These are phyloP conservation scores for Nectonema munidae DNA, from an alignment of 2,888 invertebrate species.

Conservation along the genomic window DNA sequence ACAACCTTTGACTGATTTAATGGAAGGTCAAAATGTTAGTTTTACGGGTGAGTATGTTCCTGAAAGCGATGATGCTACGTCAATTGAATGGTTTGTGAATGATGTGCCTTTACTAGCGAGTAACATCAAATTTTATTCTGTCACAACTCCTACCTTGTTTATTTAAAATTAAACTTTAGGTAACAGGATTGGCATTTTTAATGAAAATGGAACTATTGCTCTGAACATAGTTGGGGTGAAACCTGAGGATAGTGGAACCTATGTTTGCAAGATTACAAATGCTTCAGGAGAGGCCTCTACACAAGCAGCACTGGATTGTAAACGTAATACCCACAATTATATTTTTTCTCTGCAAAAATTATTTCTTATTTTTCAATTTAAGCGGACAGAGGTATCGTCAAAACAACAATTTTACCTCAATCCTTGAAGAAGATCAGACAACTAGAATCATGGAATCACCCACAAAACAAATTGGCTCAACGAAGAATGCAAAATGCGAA, in stretches of 20 bases:
- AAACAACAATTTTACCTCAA: not conserved
- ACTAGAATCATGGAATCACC: constrained; percentile 8
- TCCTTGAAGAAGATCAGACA: constrained; percentile 7
- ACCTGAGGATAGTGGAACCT: constrained; percentile 7
- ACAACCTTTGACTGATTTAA: not conserved
- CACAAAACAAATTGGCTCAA: constrained; percentile 10
- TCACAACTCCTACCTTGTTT: not conserved
- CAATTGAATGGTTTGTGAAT: constrained; percentile 9
- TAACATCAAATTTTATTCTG: not conserved
- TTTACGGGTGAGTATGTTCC: not conserved
- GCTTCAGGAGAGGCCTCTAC: not conserved
- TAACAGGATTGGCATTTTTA: not conserved
- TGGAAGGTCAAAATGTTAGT: constrained; percentile 8
- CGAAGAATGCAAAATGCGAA: constrained; percentile 6
- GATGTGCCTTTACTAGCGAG: constrained; percentile 1
- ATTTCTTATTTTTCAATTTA: too few relatives aligned
- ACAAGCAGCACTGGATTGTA: constrained; percentile 1
- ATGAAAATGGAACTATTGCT: not conserved
- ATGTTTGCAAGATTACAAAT: constrained; percentile 7
- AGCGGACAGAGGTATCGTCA: constrained; percentile 9
- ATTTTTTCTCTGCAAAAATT: too few relatives aligned
- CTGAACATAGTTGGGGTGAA: constrained; percentile 10
- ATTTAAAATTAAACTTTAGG: not conserved
- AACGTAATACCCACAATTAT: too few relatives aligned
- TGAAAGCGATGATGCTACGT: not conserved